phyloP scores from a whole-genome alignment of 1,140 invertebrate genomes.

The Caenorhabditis elegans region WBcel235 BX284602.5:10181001-10181500 shows the following conservation, averaged over 20 bases:
- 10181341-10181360: not conserved
- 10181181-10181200: slow-evolving; percentile 6
- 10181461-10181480: not conserved
- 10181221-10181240: not conserved
- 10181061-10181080: not conserved
- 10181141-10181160: not conserved
- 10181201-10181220: not conserved
- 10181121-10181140: no score
- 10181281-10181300: not conserved
- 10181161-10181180: slow-evolving; percentile 15
- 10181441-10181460: no score
- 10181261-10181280: not conserved
- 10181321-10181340: not conserved
- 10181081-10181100: not conserved
- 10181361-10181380: not conserved
- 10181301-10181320: not conserved
- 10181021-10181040: slow-evolving; percentile 1
- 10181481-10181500: not conserved
- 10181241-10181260: not conserved
- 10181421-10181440: no score
- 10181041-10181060: not conserved
- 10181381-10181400: not conserved
- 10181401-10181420: not conserved
- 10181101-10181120: no score
- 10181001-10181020: not conserved